These are phyloP conservation scores for Rhabdornis inornatus DNA, from an alignment of 2,113 vertebrate genomes.

Conservation along the genomic window DNA sequence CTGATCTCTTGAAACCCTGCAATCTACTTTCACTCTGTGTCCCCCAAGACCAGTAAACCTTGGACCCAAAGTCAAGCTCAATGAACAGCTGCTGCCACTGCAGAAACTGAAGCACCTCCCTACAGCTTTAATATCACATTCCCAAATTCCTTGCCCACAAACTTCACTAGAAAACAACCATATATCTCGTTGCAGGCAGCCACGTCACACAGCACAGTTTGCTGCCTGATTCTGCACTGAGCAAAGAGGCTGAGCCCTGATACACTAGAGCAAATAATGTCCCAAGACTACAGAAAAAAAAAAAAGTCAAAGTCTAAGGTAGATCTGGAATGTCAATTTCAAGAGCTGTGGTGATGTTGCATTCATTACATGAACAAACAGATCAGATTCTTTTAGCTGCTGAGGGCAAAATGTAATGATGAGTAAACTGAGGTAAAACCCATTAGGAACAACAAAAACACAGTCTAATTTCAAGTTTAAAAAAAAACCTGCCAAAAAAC, in stretches of 20 bases:
- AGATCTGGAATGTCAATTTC: neutral
- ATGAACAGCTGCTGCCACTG: neutral
- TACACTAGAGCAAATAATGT: fast-evolving
- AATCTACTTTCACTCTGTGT: neutral
- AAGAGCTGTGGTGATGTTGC: neutral
- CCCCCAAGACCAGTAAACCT: neutral
- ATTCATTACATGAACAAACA: neutral
- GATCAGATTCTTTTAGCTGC: neutral
- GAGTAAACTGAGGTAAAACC: neutral
- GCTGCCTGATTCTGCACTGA: neutral
- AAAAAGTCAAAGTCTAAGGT: neutral
- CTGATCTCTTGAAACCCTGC: fast-evolving
- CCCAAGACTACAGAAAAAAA: neutral
- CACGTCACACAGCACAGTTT: neutral
- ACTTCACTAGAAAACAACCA: neutral
- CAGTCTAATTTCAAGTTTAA: neutral
- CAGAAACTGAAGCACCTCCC: neutral
- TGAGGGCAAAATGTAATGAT: neutral
- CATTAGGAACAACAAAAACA: neutral
- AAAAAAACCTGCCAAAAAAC: neutral
- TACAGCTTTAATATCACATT: neutral
- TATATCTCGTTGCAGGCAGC: neutral
- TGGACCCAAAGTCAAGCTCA: neutral
- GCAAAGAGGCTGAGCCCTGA: neutral
- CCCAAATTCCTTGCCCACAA: neutral